Percentiles rank a stretch among this genome's conserved stretches.
Evolutionary conservation across 92 coral and sea anemone genomes (phyloP).

Genomic region (Porites cylindrica): DNA sequence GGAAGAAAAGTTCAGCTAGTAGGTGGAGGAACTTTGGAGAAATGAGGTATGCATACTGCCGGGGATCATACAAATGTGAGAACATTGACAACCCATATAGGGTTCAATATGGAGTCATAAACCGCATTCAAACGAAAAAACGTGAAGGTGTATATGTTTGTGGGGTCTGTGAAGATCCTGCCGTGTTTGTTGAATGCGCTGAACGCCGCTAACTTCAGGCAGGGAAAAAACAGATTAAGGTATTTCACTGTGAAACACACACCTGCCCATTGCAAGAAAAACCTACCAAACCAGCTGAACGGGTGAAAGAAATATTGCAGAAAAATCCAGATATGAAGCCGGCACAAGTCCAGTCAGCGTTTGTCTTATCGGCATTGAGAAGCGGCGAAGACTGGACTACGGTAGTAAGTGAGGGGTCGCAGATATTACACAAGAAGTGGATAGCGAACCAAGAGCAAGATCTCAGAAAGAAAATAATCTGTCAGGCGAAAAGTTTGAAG

Average conservation of each 20-base stretch:
- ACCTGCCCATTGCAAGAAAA: slow-evolving; percentile 40
- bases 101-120: slow-evolving; percentile 32
- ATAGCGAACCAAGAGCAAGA: slow-evolving; percentile 47
- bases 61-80: too few species aligned
- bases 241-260: slow-evolving; percentile 50
- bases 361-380: slow-evolving; percentile 39
- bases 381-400: slow-evolving; percentile 35
- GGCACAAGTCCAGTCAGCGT: slow-evolving; percentile 46
- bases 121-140: slow-evolving; percentile 22
- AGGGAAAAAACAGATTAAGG: neutral
- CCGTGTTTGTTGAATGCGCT: slow-evolving; percentile 21
- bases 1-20: too few species aligned
- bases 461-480: slow-evolving; percentile 30
- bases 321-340: slow-evolving; percentile 49
- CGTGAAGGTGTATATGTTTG: slow-evolving; percentile 7
- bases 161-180: slow-evolving; percentile 22
- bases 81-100: slow-evolving; percentile 27
- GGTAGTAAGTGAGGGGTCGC: slow-evolving; percentile 43
- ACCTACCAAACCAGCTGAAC: slow-evolving; percentile 30
- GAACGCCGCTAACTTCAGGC: slow-evolving; percentile 36
- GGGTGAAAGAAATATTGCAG: slow-evolving; percentile 31
- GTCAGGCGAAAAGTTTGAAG: slow-evolving; percentile 55
- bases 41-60: too few species aligned
- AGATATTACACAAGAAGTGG: slow-evolving; percentile 42
- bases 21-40: too few species aligned